These are phyloP conservation scores for Apogon talboti DNA, from an alignment of 2,797 vertebrate species.

Conservation along the genomic window DNA sequence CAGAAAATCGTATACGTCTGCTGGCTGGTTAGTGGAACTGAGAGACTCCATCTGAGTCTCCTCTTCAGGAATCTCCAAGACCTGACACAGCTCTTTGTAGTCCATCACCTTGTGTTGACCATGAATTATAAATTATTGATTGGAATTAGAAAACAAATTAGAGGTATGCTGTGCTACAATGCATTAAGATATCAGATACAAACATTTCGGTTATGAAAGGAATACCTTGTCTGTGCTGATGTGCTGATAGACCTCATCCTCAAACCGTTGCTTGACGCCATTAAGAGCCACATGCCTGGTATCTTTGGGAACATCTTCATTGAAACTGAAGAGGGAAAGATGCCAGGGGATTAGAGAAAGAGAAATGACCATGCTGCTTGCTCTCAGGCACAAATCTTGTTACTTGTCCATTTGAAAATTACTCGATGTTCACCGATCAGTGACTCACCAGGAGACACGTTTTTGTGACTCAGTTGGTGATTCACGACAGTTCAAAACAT, in stretches of 20 bases:
- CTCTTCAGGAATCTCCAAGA: constrained; percentile 89
- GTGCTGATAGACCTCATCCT: constrained; percentile 89
- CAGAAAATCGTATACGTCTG: constrained; percentile 90
- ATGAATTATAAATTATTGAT: not conserved
- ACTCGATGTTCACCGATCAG: constrained; percentile 43
- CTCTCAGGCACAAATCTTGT: constrained; percentile 56
- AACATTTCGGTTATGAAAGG: not conserved
- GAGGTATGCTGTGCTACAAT: not conserved
- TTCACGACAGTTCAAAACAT: constrained; percentile 25
- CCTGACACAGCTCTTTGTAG: constrained; percentile 90
- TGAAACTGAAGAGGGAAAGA: constrained; percentile 85
- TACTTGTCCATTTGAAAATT: constrained; percentile 67
- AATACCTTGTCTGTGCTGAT: constrained; percentile 92
- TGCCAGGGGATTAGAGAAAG: not conserved
- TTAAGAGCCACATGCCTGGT: constrained; percentile 93
- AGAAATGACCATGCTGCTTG: constrained; percentile 27
- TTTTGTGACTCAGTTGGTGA: constrained; percentile 59
- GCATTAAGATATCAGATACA: not conserved
- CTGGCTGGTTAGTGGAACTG: constrained; percentile 76
- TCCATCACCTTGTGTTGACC: constrained; percentile 86
- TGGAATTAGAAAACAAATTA: not conserved
- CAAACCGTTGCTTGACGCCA: constrained; percentile 95
- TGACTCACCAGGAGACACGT: constrained; percentile 71
- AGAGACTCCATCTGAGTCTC: constrained; percentile 80
- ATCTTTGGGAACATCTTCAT: constrained; percentile 93